These are phyloP conservation scores for Darevskia nairensis DNA, from an alignment of 2,797 vertebrate species.

Conservation along the genomic window DNA sequence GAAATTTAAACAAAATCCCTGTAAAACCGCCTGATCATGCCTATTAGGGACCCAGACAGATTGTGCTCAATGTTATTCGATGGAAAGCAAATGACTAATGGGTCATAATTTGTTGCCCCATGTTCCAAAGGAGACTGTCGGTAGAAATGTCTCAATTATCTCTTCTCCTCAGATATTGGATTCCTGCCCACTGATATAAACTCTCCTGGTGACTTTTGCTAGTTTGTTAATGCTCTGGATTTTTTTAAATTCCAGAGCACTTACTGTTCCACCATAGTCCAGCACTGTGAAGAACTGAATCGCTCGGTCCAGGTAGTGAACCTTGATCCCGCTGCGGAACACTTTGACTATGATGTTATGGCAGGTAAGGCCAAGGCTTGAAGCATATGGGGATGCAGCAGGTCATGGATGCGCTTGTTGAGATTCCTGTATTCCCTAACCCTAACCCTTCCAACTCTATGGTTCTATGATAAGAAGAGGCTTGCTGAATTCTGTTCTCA, in stretches of 20 bases:
- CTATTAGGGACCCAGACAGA: too few relatives aligned
- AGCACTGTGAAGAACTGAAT: slow-evolving; percentile 87
- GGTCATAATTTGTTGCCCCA: too few relatives aligned
- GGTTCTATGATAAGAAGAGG: background rate
- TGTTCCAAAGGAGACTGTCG: background rate
- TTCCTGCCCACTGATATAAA: background rate
- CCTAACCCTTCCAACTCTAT: too few relatives aligned
- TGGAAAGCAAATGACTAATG: background rate
- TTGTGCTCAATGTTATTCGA: background rate
- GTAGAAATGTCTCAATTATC: background rate
- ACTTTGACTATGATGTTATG: slow-evolving; percentile 92
- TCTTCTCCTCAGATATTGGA: too few relatives aligned
- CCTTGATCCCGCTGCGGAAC: slow-evolving; percentile 94
- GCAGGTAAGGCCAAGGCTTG: slow-evolving; percentile 82
- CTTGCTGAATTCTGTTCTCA: background rate
- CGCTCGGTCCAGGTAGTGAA: slow-evolving; percentile 95
- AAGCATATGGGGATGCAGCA: too few relatives aligned
- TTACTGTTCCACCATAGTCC: slow-evolving; percentile 93
- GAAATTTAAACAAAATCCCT: background rate
- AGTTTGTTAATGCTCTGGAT: fast-evolving
- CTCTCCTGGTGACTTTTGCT: too few relatives aligned
- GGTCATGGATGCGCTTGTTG: background rate
- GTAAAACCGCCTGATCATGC: background rate
- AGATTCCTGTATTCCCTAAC: too few relatives aligned
- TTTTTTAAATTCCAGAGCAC: slow-evolving; percentile 86